A percentile compares a stretch with the other conserved stretches of the same genome.
These are phyloP conservation scores for Diadromus collaris DNA, from an alignment of 2,888 invertebrate genomes.

Conservation along the genomic window DNA sequence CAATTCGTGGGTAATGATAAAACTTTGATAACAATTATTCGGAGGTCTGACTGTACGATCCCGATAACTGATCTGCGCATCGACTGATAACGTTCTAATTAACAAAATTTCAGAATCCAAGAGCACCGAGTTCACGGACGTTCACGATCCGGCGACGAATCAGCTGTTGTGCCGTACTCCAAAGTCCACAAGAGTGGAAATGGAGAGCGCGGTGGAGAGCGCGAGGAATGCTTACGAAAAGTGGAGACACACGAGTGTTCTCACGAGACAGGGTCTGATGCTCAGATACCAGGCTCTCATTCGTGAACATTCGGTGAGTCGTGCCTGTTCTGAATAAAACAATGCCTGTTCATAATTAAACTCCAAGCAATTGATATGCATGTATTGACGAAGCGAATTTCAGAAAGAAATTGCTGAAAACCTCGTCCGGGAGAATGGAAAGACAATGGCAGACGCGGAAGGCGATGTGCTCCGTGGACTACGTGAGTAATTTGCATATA, in stretches of 20 bases:
- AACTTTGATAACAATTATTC: constrained; percentile 51
- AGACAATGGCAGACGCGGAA: constrained; percentile 97
- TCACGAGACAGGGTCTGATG: constrained; percentile 96
- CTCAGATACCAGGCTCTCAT: constrained; percentile 84
- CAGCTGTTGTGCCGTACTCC: constrained; percentile 91
- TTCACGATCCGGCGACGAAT: constrained; percentile 97
- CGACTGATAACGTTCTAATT: neutral
- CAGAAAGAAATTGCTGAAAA: constrained; percentile 92
- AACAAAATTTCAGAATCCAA: constrained; percentile 88
- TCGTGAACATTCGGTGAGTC: constrained; percentile 78
- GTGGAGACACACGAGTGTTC: constrained; percentile 96
- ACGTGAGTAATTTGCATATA: constrained; percentile 85
- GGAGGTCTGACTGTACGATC: too few relatives aligned
- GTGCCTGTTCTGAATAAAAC: neutral
- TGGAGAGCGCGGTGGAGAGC: constrained; percentile 93
- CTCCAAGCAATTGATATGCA: neutral
- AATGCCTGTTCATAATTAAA: neutral
- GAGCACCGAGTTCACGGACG: constrained; percentile 95
- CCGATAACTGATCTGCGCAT: neutral
- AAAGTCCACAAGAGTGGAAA: constrained; percentile 92
- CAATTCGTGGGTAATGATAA: constrained; percentile 84
- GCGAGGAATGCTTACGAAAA: constrained; percentile 88
- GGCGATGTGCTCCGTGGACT: constrained; percentile 98
- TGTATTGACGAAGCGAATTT: constrained; percentile 37
- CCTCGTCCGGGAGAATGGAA: constrained; percentile 98